Conservation (phyloP, 2,888 invertebrate genomes). For the Melanostoma mellinum region DNA sequence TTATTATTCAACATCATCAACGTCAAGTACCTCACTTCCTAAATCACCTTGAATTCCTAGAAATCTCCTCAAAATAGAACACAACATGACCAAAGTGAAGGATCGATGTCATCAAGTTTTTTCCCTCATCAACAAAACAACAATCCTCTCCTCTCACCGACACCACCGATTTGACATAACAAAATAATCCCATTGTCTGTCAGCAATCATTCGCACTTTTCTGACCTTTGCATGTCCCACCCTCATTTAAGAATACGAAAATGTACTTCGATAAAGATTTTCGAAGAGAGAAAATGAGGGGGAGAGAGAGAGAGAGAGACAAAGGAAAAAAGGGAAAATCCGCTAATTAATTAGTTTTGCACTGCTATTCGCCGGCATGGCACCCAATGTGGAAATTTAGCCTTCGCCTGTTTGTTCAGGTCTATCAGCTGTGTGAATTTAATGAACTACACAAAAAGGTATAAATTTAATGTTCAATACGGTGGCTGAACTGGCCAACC, state of each 20-base stretch:
- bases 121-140: neutral
- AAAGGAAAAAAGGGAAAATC: constrained; percentile 24
- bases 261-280: neutral
- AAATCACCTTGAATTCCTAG: constrained; percentile 50
- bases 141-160: neutral
- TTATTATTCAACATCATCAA: constrained; percentile 33
- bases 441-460: constrained; percentile 23
- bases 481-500: neutral
- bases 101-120: constrained; percentile 53
- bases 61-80: constrained; percentile 37
- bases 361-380: neutral
- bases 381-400: constrained; percentile 8
- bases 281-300: neutral
- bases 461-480: constrained; percentile 23
- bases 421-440: constrained; percentile 25
- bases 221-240: constrained; percentile 65
- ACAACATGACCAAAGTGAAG: neutral
- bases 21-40: constrained; percentile 30
- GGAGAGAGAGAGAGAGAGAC: neutral
- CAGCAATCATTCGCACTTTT: constrained; percentile 45
- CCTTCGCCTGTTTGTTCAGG: constrained; percentile 16
- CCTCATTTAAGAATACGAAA: constrained; percentile 48
- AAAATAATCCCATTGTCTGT: constrained; percentile 48
- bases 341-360: constrained; percentile 67
- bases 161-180: constrained; percentile 1